A percentile compares a stretch with the other conserved stretches of the same genome.
Conservation (phyloP, 1,140 invertebrate species). For the Diploscapter pachys region DNA sequence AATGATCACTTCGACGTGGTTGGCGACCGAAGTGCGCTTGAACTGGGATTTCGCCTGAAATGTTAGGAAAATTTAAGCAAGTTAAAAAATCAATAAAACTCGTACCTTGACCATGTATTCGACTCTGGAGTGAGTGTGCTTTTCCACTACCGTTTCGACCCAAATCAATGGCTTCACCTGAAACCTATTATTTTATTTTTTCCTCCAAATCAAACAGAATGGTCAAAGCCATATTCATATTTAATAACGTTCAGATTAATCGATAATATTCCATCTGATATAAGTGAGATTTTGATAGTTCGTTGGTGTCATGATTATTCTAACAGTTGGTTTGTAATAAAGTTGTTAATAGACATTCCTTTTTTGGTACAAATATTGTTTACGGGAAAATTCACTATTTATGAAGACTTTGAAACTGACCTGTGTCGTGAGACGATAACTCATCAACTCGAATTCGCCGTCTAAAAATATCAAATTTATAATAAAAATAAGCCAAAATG, state of each 20-base stretch:
- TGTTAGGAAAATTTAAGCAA: neutral
- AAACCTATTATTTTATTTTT: neutral
- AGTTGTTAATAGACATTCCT: no score
- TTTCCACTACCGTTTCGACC: constrained; percentile 98
- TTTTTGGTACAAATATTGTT: no score
- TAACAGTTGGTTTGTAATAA: no score
- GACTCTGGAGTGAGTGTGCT: constrained; percentile 93
- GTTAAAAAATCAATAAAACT: neutral
- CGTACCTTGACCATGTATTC: constrained; percentile 94
- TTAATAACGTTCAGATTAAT: no score
- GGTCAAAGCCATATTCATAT: no score
- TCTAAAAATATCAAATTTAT: constrained; percentile 63
- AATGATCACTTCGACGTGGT: constrained; percentile 98
- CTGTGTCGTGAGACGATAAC: constrained; percentile 92
- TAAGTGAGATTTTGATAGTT: no score
- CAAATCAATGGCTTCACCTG: constrained; percentile 86
- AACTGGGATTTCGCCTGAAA: constrained; percentile 89
- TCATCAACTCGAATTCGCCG: constrained; percentile 99
- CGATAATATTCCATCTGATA: no score
- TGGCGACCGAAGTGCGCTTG: constrained; percentile 92
- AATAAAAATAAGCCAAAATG: constrained; percentile 62
- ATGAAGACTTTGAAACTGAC: constrained; percentile 61
- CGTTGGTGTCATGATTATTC: no score
- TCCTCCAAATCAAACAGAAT: neutral
- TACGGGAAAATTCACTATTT: no score